Evolutionary conservation across 1,140 invertebrate genomes (phyloP), one percentile per base, ranked within the genome.

Genomic region (Calycopis cecrops): DNA sequence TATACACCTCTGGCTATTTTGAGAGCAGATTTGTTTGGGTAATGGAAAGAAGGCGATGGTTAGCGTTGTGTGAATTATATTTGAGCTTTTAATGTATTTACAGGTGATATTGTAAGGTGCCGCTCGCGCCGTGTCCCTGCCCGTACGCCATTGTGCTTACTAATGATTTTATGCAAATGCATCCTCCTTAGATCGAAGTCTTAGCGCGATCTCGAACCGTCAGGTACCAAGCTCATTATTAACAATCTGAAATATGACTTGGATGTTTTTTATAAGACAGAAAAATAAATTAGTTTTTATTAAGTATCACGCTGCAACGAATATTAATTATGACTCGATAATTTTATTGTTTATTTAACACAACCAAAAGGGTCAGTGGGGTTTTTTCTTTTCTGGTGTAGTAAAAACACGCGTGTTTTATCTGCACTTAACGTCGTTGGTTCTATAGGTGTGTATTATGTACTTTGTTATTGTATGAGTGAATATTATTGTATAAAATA

Each of bases 131-230:
- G 74, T 81, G 81, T 86, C 83, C 79, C 80, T 82, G 77, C 79
- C 76, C 71, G 75, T 69, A 67, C 74, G 77, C 76, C 84, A 87
- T 87, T 87, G 84, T 87, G 84, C 84, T 85, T 85, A 80, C 84
- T 87, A 87, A 87, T 85, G 84, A 87, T 85, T 87, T 87, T 87
- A 87, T 87, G 84, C 84, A 87, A 87, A 87, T 87, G 84, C 74
- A 84, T 67, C 71, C 76, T 87, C 81, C 85, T 87, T 79, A 86
- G 81, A 86, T 86, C 79, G 81, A 81, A 82, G 83, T 82, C 82
- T 84, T 86, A 86, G 77, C 79, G 83, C 83, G 83, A 86, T 84
- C 80, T 84, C 79, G 59, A 84, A 80, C 76, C 79, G 80, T 86
- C 80, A 84, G 83, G 83, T 81, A 86, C 78, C 69, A 70, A 75